These are phyloP conservation scores for Sceloporus undulatus DNA, from an alignment of 2,113 vertebrate species.

Conservation along the genomic window DNA sequence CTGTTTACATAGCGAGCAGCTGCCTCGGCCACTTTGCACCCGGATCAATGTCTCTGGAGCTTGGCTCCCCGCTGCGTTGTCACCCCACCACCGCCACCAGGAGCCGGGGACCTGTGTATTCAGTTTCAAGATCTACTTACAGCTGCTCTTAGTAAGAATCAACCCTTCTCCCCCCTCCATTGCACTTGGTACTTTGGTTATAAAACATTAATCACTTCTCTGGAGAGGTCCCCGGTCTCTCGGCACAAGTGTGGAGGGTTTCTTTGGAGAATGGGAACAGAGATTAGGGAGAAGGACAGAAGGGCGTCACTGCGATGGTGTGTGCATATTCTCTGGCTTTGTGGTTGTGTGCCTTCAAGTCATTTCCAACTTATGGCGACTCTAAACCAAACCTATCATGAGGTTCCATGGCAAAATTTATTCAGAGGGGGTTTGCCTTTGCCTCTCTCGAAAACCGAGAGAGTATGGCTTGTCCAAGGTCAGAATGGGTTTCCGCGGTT, in stretches of 20 bases:
- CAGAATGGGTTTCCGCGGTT: too few relatives aligned
- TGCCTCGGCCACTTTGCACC: not conserved
- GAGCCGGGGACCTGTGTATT: not conserved
- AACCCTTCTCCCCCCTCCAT: not conserved
- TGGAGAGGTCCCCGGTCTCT: too few relatives aligned
- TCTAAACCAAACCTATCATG: too few relatives aligned
- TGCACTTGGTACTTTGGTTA: not conserved
- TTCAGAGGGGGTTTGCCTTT: too few relatives aligned
- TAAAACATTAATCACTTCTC: not conserved
- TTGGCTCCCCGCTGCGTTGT: not conserved
- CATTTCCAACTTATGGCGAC: too few relatives aligned
- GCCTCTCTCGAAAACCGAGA: too few relatives aligned
- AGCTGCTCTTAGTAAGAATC: constrained; percentile 3
- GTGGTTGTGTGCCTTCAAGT: too few relatives aligned
- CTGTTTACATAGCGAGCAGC: not conserved
- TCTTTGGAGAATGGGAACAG: not conserved
- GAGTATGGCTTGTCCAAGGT: too few relatives aligned
- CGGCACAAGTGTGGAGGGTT: not conserved
- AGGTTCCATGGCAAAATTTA: too few relatives aligned
- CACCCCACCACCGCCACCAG: not conserved
- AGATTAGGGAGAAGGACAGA: constrained; percentile 9
- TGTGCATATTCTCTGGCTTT: too few relatives aligned
- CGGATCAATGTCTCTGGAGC: not conserved
- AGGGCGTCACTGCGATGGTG: not conserved
- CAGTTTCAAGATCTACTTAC: constrained; percentile 24